Percentiles rank a stretch among this genome's conserved stretches.
Conservation (phyloP, 2,888 invertebrate genomes). For the Xylota segnis region DNA sequence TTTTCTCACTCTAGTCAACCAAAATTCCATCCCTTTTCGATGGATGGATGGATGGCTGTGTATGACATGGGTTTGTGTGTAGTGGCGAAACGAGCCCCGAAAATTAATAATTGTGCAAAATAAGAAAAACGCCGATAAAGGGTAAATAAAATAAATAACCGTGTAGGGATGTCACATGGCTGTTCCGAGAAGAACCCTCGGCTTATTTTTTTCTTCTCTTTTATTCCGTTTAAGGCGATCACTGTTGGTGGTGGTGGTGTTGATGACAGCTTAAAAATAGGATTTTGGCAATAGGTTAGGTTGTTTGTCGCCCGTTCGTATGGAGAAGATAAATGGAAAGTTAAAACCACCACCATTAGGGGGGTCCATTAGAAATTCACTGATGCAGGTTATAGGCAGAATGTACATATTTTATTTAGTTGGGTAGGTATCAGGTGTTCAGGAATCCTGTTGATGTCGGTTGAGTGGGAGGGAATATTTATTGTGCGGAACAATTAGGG, state of each 20-base stretch:
- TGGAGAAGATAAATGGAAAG: not conserved
- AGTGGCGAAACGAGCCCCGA: not conserved
- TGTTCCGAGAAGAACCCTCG: not conserved
- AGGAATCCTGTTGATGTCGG: not conserved
- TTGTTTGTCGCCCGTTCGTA: not conserved
- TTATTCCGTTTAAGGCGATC: not conserved
- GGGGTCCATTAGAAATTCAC: slow-evolving; percentile 42
- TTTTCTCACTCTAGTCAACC: slow-evolving; percentile 7
- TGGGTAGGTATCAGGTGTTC: slow-evolving; percentile 38
- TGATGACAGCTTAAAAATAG: slow-evolving; percentile 30
- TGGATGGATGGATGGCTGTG: slow-evolving; percentile 26
- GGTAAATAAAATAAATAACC: slow-evolving; percentile 2
- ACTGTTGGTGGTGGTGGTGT: not conserved
- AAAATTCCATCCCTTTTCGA: slow-evolving; percentile 38
- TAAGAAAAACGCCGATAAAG: not conserved
- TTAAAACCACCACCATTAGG: not conserved
- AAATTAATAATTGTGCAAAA: not conserved
- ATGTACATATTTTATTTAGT: slow-evolving; percentile 26
- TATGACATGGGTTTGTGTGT: slow-evolving; percentile 2
- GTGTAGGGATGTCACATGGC: slow-evolving; percentile 28
- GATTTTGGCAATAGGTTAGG: slow-evolving; percentile 10
- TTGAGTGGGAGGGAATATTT: not conserved
- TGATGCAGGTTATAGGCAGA: slow-evolving; percentile 32
- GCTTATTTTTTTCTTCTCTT: slow-evolving; percentile 33
- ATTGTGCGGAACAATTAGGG: slow-evolving; percentile 50